A percentile compares a stretch with the other conserved stretches of the same genome.
These are phyloP conservation scores for Silurus asotus DNA, from an alignment of 2,113 vertebrate genomes.

Conservation along the genomic window DNA sequence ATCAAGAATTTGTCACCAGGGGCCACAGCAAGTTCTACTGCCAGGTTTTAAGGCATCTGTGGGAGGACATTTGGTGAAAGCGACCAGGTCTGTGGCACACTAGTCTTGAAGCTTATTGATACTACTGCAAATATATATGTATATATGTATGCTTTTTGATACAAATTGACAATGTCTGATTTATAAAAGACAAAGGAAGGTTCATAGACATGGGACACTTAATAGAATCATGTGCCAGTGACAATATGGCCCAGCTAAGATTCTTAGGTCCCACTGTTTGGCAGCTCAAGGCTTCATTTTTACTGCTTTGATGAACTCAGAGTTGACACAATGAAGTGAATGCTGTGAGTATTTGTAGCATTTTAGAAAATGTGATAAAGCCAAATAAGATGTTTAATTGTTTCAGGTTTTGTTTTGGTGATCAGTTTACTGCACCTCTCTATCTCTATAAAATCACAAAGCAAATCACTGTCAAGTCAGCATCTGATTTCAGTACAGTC, in stretches of 20 bases:
- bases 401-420: not conserved
- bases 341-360: not conserved
- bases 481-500: constrained; percentile 10
- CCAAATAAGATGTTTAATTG: constrained; percentile 7
- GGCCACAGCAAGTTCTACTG: too few species aligned
- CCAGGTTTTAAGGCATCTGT: too few species aligned
- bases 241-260: constrained; percentile 34
- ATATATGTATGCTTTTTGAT: constrained; percentile 35
- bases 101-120: too few species aligned
- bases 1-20: too few species aligned
- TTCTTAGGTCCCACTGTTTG: constrained; percentile 19
- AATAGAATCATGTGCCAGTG: constrained; percentile 18
- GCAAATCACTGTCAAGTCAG: constrained; percentile 13
- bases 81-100: too few species aligned
- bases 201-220: constrained; percentile 32
- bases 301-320: constrained; percentile 33
- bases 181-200: constrained; percentile 13
- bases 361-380: not conserved
- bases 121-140: not conserved
- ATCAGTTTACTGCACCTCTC: not conserved
- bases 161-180: constrained; percentile 48
- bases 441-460: constrained; percentile 5
- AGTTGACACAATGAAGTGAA: constrained; percentile 9
- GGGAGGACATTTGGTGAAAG: too few species aligned
- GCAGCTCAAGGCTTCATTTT: constrained; percentile 13